Evolutionary conservation across 1,140 invertebrate species (phyloP).

Genomic region (Micrasema longulum): DNA sequence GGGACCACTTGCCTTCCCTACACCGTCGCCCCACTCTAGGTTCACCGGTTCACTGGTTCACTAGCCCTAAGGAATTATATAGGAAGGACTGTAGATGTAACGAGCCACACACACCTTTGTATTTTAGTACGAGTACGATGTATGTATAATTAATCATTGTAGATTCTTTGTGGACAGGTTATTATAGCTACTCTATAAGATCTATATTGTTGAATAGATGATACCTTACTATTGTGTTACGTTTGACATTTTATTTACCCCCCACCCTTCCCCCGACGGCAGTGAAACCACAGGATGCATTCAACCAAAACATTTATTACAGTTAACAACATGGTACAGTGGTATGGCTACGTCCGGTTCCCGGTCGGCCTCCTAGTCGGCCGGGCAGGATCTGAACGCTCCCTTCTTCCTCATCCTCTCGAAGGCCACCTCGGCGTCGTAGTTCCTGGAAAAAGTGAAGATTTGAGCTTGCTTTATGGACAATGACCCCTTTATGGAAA

Average conservation of each 20-base stretch:
- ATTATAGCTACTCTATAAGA: slow-evolving; percentile 55
- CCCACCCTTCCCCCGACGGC: neutral
- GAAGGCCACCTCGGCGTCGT: slow-evolving; percentile 70
- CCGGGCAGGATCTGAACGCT: slow-evolving; percentile 66
- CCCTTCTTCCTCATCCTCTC: slow-evolving; percentile 69
- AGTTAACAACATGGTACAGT: too few relatives aligned
- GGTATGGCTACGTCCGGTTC: too few relatives aligned
- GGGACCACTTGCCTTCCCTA: too few relatives aligned
- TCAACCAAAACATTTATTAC: too few relatives aligned
- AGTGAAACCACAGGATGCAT: too few relatives aligned
- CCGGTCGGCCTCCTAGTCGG: too few relatives aligned
- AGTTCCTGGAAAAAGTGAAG: slow-evolving; percentile 62
- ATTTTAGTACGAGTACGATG: slow-evolving; percentile 55
- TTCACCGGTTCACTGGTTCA: too few relatives aligned
- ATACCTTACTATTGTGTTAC: slow-evolving; percentile 56
- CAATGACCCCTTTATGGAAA: neutral
- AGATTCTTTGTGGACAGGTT: slow-evolving; percentile 56
- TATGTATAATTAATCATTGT: slow-evolving; percentile 54
- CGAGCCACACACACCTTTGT: slow-evolving; percentile 51
- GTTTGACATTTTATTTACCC: slow-evolving; percentile 37
- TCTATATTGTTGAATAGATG: slow-evolving; percentile 57
- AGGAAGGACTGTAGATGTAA: slow-evolving; percentile 49
- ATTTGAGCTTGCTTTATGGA: neutral
- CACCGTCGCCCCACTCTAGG: too few relatives aligned
- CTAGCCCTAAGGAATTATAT: slow-evolving; percentile 48